Evolutionary conservation across 1,140 invertebrate species (phyloP).

Genomic region (Megalonaias nervosa): DNA sequence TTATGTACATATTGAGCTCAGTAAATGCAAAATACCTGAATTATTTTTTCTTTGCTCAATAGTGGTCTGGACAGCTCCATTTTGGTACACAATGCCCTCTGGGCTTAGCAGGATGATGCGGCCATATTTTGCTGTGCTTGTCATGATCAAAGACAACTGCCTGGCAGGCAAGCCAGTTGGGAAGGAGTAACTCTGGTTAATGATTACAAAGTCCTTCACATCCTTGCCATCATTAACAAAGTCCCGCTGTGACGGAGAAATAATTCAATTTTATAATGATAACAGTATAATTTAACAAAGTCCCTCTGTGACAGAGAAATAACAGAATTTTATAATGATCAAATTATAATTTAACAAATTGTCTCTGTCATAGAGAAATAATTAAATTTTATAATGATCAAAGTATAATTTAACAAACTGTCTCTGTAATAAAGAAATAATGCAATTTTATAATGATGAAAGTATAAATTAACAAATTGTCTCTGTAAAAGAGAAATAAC

Average conservation of each 20-base stretch:
- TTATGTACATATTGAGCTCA: background rate
- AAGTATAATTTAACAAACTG: background rate
- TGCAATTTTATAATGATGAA: too few species aligned
- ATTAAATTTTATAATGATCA: background rate
- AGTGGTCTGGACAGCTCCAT: slow-evolving; percentile 59
- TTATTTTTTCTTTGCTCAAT: slow-evolving; percentile 23
- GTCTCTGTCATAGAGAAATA: background rate
- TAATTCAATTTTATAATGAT: background rate
- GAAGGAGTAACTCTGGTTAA: slow-evolving; percentile 51
- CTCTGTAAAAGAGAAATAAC: slow-evolving; percentile 23
- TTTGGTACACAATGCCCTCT: slow-evolving; percentile 56
- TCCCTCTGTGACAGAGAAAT: background rate
- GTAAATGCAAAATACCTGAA: background rate
- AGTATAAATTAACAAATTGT: slow-evolving; percentile 41
- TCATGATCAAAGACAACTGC: slow-evolving; percentile 47
- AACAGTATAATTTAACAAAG: background rate
- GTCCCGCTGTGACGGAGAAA: slow-evolving; percentile 40
- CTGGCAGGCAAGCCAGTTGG: slow-evolving; percentile 28
- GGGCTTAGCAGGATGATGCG: slow-evolving; percentile 41
- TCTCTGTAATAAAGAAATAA: background rate
- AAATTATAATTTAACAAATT: background rate
- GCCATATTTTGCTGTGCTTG: slow-evolving; percentile 45
- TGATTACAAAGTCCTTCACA: slow-evolving; percentile 40
- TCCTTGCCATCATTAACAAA: slow-evolving; percentile 41
- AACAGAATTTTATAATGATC: background rate